Evolutionary conservation across 2,888 invertebrate genomes (phyloP).

Genomic region (Beris morrisii): DNA sequence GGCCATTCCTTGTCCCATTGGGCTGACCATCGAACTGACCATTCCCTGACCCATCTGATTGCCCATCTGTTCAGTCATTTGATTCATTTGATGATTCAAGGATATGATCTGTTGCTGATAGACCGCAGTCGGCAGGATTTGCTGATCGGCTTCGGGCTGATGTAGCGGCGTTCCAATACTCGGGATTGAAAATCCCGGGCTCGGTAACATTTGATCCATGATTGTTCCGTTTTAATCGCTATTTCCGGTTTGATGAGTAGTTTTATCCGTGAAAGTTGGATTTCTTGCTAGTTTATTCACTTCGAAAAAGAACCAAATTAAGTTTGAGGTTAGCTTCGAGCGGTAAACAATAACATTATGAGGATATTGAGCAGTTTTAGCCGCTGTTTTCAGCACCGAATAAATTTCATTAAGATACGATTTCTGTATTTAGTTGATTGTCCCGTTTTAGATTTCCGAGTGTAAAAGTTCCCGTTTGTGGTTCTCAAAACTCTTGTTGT

Average conservation of each 20-base stretch:
- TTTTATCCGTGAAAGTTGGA: too few species aligned
- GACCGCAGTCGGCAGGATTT: slow-evolving; percentile 81
- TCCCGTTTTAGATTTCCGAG: too few species aligned
- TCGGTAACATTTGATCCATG: slow-evolving; percentile 91
- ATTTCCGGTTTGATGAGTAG: background rate
- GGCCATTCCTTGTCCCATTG: slow-evolving; percentile 42
- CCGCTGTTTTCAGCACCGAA: too few species aligned
- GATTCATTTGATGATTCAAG: slow-evolving; percentile 45
- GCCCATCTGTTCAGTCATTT: slow-evolving; percentile 35
- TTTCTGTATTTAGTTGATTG: too few species aligned
- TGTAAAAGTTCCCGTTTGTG: too few species aligned
- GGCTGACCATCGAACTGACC: slow-evolving; percentile 13
- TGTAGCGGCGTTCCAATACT: slow-evolving; percentile 88
- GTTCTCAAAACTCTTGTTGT: too few species aligned
- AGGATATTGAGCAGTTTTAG: too few species aligned
- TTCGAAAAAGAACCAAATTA: too few species aligned
- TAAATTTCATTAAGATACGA: too few species aligned
- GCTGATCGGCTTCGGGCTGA: slow-evolving; percentile 89
- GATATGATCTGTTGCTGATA: slow-evolving; percentile 68
- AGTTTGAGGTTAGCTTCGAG: too few species aligned
- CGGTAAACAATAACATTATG: too few species aligned
- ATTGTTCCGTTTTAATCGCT: slow-evolving; percentile 42
- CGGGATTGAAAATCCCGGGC: slow-evolving; percentile 86
- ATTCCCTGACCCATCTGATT: slow-evolving; percentile 41
- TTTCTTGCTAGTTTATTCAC: too few species aligned